A percentile compares a stretch with the other conserved stretches of the same genome.
phyloP scores from a whole-genome alignment of 2,113 vertebrate genomes.

The Protobothrops mucrosquamatus region DNA sequence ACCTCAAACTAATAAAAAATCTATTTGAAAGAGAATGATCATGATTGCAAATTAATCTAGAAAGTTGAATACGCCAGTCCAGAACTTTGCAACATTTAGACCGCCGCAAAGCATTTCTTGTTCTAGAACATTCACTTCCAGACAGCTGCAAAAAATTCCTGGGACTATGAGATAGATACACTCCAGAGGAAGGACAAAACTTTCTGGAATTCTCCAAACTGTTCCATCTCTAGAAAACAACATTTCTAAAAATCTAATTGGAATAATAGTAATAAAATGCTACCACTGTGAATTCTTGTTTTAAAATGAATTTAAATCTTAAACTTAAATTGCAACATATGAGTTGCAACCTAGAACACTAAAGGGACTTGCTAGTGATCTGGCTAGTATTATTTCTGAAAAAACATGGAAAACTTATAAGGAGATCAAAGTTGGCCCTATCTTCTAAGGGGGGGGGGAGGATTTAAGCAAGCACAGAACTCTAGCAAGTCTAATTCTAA shows the following conservation, averaged over 20 bases:
- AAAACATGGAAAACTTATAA: not conserved
- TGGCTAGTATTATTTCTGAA: not conserved
- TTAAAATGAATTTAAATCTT: not conserved
- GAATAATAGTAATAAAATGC: not conserved
- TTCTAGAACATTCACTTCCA: not conserved
- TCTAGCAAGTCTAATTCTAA: not conserved
- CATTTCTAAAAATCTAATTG: not conserved
- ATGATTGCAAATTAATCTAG: conserved; percentile 48
- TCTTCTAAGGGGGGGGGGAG: not conserved
- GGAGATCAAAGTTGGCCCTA: not conserved
- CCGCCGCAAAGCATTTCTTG: not conserved
- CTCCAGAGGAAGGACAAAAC: not conserved
- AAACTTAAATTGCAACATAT: not conserved
- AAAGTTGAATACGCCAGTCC: conserved; percentile 52
- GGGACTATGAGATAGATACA: not conserved
- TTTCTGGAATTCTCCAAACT: not conserved
- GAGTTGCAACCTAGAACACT: not conserved
- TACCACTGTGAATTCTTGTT: not conserved
- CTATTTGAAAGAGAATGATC: conserved; percentile 54
- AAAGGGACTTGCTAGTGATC: not conserved
- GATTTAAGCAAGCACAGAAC: not conserved
- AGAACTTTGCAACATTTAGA: not conserved
- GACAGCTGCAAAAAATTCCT: conserved; percentile 12
- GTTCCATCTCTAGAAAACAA: not conserved
- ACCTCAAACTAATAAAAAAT: conserved; percentile 48